Evolutionary conservation across 2,113 vertebrate species (phyloP).

Genomic region (Ellobius talpinus): DNA sequence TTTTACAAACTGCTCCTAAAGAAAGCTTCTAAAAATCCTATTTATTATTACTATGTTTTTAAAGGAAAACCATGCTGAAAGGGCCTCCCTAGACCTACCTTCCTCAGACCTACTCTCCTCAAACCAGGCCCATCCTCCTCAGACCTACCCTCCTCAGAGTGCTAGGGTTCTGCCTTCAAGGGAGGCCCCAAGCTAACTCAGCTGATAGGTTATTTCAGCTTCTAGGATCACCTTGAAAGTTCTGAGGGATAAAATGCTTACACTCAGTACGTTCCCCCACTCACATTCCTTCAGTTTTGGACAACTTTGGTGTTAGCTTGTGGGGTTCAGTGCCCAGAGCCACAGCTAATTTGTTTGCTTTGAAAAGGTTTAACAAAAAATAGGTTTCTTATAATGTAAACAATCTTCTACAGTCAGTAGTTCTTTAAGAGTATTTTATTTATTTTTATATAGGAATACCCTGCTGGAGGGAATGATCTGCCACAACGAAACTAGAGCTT

Average conservation of each 20-base stretch:
- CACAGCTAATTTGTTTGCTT: constrained; percentile 52
- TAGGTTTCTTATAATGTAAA: constrained; percentile 36
- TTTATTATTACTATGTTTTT: neutral
- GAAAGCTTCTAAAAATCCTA: neutral
- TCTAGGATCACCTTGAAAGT: neutral
- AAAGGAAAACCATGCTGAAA: neutral
- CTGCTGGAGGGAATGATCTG: constrained; percentile 12
- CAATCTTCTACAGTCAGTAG: constrained; percentile 60
- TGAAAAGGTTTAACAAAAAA: constrained; percentile 58
- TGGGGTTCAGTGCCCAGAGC: constrained; percentile 20
- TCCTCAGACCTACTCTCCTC: neutral
- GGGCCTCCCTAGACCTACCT: neutral
- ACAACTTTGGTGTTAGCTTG: neutral
- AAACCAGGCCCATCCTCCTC: neutral
- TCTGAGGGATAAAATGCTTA: constrained; percentile 32
- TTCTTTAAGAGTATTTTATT: constrained; percentile 62
- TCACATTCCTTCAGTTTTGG: constrained; percentile 40
- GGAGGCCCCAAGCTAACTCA: neutral
- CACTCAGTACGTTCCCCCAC: neutral
- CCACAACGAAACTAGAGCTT: neutral
- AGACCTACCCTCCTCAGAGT: neutral
- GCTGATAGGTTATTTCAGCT: neutral
- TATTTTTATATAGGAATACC: constrained; percentile 66
- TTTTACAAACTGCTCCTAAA: neutral
- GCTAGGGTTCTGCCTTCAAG: neutral